phyloP scores from a whole-genome alignment of 2,888 invertebrate genomes.

The Thereva unica region DNA sequence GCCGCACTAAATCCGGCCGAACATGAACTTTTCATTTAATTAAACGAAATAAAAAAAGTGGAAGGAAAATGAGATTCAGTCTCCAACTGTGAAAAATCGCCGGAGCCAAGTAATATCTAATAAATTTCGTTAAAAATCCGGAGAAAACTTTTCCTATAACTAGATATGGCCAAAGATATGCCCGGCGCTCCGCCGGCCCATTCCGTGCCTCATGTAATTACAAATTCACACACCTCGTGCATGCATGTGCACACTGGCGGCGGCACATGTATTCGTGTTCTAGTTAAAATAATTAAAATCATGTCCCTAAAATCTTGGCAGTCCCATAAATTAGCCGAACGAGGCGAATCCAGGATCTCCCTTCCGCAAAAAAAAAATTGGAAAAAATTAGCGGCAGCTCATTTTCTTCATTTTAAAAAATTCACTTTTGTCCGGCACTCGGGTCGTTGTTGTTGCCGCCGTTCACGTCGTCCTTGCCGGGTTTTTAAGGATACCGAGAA shows the following conservation, averaged over 20 bases:
- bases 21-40: conserved; percentile 34
- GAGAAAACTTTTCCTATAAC: conserved; percentile 32
- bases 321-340: conserved; percentile 41
- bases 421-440: conserved; percentile 19
- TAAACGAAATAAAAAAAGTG: conserved; percentile 17
- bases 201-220: conserved; percentile 14
- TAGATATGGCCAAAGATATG: conserved; percentile 24
- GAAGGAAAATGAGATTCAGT: conserved; percentile 19
- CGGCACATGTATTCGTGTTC: conserved; percentile 28
- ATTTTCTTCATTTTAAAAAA: conserved; percentile 25
- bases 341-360: conserved; percentile 21
- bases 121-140: conserved; percentile 24
- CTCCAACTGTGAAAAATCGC: not conserved
- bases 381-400: conserved; percentile 31
- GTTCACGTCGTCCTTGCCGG: no score
- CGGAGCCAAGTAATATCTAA: conserved; percentile 28
- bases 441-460: conserved; percentile 4
- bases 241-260: conserved; percentile 1
- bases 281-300: conserved; percentile 42
- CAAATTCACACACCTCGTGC: not conserved
- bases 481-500: no score
- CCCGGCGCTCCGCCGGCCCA: not conserved
- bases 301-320: conserved; percentile 40
- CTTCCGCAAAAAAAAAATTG: conserved; percentile 9
- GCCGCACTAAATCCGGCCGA: not conserved